phyloP scores from a whole-genome alignment of 2,797 vertebrate genomes.

The Characodon lateralis region DNA sequence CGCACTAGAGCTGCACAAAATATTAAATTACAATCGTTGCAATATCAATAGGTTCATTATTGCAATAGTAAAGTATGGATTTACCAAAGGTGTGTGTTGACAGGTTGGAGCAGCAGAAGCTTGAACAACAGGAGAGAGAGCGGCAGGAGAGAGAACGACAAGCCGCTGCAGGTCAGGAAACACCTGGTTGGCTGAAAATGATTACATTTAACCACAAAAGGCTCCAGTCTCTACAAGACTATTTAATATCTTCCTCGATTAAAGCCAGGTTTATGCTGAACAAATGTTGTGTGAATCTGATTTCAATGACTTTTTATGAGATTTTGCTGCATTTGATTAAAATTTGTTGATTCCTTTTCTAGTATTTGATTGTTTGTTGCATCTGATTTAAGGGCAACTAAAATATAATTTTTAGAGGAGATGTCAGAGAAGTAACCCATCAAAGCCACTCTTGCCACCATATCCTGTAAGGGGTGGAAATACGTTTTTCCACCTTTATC shows the following conservation, averaged over 20 bases:
- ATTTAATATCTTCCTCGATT: neutral
- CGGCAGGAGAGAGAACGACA: conserved; percentile 76
- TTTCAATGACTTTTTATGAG: neutral
- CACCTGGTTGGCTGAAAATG: conserved; percentile 29
- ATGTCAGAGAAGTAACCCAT: neutral
- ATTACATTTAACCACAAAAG: conserved; percentile 2
- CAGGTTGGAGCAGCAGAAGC: conserved; percentile 79
- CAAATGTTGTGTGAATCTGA: neutral
- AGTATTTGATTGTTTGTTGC: neutral
- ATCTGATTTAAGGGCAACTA: no score
- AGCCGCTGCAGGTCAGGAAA: conserved; percentile 76
- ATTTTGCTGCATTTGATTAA: neutral
- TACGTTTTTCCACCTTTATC: neutral
- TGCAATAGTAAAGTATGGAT: neutral
- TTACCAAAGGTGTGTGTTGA: conserved; percentile 33
- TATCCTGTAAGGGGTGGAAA: neutral
- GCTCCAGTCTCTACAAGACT: neutral
- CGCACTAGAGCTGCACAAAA: neutral
- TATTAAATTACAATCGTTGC: neutral
- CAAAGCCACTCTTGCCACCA: neutral
- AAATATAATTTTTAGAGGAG: neutral
- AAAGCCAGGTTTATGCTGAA: neutral
- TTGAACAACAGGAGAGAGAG: conserved; percentile 77
- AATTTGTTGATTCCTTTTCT: neutral
- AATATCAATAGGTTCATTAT: neutral